phyloP scores from a whole-genome alignment of 2,888 invertebrate species.

The Mythimna vitellina region DNA sequence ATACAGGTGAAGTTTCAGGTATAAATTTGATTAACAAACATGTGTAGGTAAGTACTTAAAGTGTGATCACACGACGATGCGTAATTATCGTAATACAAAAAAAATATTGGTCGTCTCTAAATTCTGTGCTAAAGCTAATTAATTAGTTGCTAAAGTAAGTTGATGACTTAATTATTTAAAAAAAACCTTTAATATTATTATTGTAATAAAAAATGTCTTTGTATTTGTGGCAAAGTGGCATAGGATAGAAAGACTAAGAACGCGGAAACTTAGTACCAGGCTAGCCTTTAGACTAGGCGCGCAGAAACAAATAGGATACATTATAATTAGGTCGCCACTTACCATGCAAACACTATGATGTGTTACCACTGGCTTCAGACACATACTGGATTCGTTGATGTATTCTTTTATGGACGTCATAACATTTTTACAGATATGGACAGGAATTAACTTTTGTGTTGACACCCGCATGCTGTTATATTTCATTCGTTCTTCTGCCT shows the following conservation, averaged over 20 bases:
- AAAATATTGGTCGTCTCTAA: too few relatives aligned
- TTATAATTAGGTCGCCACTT: conserved; percentile 51
- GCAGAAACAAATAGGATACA: conserved; percentile 38
- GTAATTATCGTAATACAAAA: too few relatives aligned
- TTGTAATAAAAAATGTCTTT: background rate
- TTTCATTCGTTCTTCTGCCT: conserved; percentile 78
- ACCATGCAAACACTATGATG: conserved; percentile 82
- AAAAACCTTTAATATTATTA: background rate
- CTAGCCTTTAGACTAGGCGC: conserved; percentile 44
- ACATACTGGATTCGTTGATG: conserved; percentile 73
- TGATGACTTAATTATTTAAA: background rate
- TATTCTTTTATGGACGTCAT: conserved; percentile 64
- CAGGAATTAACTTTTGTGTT: conserved; percentile 76
- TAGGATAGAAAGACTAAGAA: background rate
- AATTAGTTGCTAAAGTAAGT: too few relatives aligned
- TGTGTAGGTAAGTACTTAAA: too few relatives aligned
- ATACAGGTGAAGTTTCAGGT: too few relatives aligned
- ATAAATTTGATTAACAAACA: too few relatives aligned
- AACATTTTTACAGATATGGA: conserved; percentile 67
- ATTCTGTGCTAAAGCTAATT: too few relatives aligned
- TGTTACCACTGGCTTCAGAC: conserved; percentile 76
- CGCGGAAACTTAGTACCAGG: conserved; percentile 40
- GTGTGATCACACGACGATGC: too few relatives aligned
- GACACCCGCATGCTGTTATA: conserved; percentile 81
- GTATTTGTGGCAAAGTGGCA: background rate